Evolutionary conservation across 2,797 vertebrate genomes (phyloP).

Genomic region (Nyctibius grandis): DNA sequence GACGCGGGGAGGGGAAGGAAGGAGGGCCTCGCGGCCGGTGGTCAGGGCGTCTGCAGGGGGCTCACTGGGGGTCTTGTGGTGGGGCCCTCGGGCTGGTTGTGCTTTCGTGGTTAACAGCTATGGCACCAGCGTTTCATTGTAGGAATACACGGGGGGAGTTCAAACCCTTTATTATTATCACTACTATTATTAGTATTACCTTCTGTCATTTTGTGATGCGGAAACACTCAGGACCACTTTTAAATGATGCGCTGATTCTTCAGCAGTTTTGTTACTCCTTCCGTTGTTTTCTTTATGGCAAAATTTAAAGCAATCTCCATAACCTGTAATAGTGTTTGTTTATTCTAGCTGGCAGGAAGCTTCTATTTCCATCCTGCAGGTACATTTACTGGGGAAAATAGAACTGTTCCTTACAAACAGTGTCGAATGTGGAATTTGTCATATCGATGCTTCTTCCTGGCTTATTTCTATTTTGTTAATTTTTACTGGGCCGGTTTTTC

Average conservation of each 20-base stretch:
- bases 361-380: not conserved
- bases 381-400: not conserved
- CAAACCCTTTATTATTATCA: not conserved
- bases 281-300: accelerated
- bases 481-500: not conserved
- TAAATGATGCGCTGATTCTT: not conserved
- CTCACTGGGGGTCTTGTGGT: too few species aligned
- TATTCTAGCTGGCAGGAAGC: not conserved
- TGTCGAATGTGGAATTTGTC: accelerated
- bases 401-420: accelerated
- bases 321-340: accelerated
- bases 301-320: too few species aligned
- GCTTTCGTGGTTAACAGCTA: too few species aligned
- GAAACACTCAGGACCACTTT: not conserved
- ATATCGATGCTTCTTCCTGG: accelerated
- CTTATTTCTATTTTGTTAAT: not conserved
- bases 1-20: too few species aligned
- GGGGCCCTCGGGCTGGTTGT: not conserved
- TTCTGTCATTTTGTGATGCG: too few species aligned
- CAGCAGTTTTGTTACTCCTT: too few species aligned
- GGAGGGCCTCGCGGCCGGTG: too few species aligned
- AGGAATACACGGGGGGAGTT: not conserved
- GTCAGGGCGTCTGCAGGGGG: too few species aligned
- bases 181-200: accelerated
- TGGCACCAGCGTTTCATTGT: not conserved